Evolutionary conservation across 2,797 vertebrate species (phyloP).

Genomic region (Diplodus sargus): DNA sequence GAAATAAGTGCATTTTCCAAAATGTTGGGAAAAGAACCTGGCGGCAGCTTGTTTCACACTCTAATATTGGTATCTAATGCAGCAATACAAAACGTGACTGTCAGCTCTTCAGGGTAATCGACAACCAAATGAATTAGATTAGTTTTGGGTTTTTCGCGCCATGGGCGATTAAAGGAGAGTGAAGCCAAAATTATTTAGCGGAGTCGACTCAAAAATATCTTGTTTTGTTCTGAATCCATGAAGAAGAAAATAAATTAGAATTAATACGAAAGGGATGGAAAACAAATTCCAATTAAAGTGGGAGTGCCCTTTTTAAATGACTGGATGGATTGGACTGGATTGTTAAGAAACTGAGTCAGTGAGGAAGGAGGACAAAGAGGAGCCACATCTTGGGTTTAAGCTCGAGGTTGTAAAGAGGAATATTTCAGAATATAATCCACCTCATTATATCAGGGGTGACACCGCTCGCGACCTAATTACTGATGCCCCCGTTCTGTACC

Average conservation of each 20-base stretch:
- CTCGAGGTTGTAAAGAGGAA: constrained; percentile 8
- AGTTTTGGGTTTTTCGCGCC: neutral
- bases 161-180: neutral
- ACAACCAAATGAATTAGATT: constrained; percentile 1
- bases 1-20: neutral
- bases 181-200: neutral
- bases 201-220: constrained; percentile 3
- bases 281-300: neutral
- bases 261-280: neutral
- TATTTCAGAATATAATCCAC: constrained; percentile 39
- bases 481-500: constrained; percentile 21
- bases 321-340: neutral
- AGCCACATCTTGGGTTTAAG: constrained; percentile 8
- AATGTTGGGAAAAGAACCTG: neutral
- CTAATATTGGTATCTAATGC: neutral
- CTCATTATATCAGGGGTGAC: constrained; percentile 50
- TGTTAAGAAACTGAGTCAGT: neutral
- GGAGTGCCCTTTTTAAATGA: neutral
- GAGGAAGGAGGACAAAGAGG: constrained; percentile 7
- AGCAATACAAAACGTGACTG: neutral
- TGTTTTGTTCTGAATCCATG: neutral
- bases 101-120: neutral
- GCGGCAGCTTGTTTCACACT: neutral
- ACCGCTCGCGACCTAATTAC: constrained; percentile 62
- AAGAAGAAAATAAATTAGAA: neutral